phyloP scores from a whole-genome alignment of 1,140 invertebrate genomes.

The Dreissena polymorpha region DNA sequence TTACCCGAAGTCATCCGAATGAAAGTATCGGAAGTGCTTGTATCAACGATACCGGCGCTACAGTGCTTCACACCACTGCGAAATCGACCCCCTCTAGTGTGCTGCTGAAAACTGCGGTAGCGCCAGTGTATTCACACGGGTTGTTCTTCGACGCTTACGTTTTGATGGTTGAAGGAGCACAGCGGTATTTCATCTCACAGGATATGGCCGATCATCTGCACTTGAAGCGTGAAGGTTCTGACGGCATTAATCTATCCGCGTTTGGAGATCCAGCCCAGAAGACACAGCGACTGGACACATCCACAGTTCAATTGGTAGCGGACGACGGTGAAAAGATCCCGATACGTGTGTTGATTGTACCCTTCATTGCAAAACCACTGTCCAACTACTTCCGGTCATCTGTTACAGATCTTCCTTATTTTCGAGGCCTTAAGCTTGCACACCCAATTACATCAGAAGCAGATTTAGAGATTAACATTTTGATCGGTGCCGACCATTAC shows the following conservation, averaged over 20 bases:
- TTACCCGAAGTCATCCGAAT: neutral
- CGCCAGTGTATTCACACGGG: neutral
- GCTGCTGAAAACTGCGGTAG: too few relatives aligned
- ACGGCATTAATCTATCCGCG: conserved; percentile 8
- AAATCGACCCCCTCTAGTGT: too few relatives aligned
- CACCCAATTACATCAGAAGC: conserved; percentile 15
- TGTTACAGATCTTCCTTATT: conserved; percentile 12
- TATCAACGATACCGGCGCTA: neutral
- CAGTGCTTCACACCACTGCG: neutral
- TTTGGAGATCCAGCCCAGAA: neutral
- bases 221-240: neutral
- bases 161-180: conserved; percentile 49
- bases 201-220: neutral
- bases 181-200: conserved; percentile 13
- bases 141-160: conserved; percentile 7
- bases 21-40: neutral
- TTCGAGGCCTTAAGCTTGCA: conserved; percentile 37
- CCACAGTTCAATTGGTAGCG: neutral
- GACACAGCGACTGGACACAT: neutral
- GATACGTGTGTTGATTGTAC: conserved; percentile 36
- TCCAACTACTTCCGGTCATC: neutral
- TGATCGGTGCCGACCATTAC: conserved; percentile 43
- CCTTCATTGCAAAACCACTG: neutral
- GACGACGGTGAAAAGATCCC: conserved; percentile 11
- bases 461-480: conserved; percentile 14